phyloP scores from a whole-genome alignment of 2,888 invertebrate species.

The Eristalis arbustorum region DNA sequence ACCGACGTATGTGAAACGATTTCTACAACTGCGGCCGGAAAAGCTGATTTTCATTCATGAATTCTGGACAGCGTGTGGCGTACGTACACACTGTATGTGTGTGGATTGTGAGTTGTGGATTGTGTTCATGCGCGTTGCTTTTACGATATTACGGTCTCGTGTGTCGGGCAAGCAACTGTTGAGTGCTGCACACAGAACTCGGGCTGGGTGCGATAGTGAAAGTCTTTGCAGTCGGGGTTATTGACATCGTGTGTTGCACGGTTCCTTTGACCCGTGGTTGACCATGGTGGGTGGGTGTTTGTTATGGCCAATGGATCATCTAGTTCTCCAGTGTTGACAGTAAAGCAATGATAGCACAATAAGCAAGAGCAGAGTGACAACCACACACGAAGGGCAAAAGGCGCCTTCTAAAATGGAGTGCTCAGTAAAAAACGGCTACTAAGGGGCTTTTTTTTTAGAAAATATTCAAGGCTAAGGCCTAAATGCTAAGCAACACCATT shows the following conservation, averaged over 20 bases:
- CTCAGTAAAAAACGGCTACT: too few relatives aligned
- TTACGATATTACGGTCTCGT: conserved; percentile 23
- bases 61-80: conserved; percentile 13
- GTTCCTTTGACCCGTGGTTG: not conserved
- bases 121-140: conserved; percentile 50
- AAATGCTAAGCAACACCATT: too few relatives aligned
- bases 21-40: conserved; percentile 35
- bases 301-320: not conserved
- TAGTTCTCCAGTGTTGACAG: not conserved
- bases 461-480: too few relatives aligned
- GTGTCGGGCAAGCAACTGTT: conserved; percentile 1
- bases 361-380: too few relatives aligned
- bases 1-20: conserved; percentile 23
- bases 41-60: conserved; percentile 61
- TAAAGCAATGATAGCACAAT: too few relatives aligned
- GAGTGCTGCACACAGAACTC: not conserved
- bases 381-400: too few relatives aligned
- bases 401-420: too few relatives aligned
- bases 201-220: not conserved
- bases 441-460: too few relatives aligned
- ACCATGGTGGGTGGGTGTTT: not conserved
- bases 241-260: not conserved
- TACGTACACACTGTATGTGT: not conserved
- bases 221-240: conserved; percentile 2
- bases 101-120: conserved; percentile 47